A percentile compares a stretch with the other conserved stretches of the same genome.
Conservation (phyloP, 2,113 vertebrate genomes). For the Ailuropoda melanoleuca region DNA sequence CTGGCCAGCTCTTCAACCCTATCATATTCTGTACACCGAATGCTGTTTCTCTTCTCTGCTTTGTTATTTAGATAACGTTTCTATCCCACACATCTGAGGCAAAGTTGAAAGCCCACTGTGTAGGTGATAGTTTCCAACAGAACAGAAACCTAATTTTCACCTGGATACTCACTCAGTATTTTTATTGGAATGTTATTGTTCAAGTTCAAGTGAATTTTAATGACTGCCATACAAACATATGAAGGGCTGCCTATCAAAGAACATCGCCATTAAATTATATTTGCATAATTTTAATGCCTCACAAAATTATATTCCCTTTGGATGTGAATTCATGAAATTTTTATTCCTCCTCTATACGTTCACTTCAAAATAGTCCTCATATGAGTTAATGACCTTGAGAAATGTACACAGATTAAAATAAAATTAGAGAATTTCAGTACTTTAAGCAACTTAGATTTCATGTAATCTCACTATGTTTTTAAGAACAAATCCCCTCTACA, state of each 20-base stretch:
- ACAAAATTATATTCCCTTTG: slow-evolving; percentile 2
- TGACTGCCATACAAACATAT: not conserved
- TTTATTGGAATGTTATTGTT: slow-evolving; percentile 60
- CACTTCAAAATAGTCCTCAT: not conserved
- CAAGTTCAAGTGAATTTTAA: slow-evolving; percentile 46
- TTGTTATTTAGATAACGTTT: slow-evolving; percentile 68
- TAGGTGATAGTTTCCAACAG: slow-evolving; percentile 67
- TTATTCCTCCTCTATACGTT: not conserved
- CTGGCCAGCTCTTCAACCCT: slow-evolving; percentile 14
- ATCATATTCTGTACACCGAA: not conserved
- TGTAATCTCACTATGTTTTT: not conserved
- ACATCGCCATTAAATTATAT: slow-evolving; percentile 45
- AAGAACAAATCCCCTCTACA: not conserved
- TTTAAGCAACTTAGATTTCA: slow-evolving; percentile 4
- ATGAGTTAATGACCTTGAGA: not conserved
- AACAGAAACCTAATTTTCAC: slow-evolving; percentile 67
- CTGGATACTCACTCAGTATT: slow-evolving; percentile 39
- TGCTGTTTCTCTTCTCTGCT: slow-evolving; percentile 33
- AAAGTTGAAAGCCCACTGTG: slow-evolving; percentile 26
- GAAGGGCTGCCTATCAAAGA: slow-evolving; percentile 40
- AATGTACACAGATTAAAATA: slow-evolving; percentile 18
- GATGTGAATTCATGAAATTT: not conserved
- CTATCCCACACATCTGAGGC: slow-evolving; percentile 48
- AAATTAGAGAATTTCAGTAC: slow-evolving; percentile 1
- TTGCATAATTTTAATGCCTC: not conserved